These are phyloP conservation scores for Pectinophora gossypiella DNA, from an alignment of 1,140 invertebrate genomes.

Conservation along the genomic window DNA sequence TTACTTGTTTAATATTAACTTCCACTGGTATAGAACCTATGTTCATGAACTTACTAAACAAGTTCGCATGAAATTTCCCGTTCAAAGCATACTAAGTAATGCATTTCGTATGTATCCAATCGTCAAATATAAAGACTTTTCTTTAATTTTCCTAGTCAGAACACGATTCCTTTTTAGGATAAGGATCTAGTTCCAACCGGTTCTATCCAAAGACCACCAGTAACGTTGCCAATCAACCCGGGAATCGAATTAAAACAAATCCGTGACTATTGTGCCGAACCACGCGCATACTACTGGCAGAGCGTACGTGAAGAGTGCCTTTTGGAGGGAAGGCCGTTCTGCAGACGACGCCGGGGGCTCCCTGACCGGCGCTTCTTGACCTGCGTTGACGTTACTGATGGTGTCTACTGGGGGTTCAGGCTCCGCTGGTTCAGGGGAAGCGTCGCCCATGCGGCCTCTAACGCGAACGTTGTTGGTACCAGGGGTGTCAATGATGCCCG, in stretches of 20 bases:
- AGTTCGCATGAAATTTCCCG: too few relatives aligned
- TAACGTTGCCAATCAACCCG: conserved; percentile 2
- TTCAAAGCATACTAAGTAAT: too few relatives aligned
- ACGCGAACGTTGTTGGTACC: conserved; percentile 35
- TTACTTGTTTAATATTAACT: too few relatives aligned
- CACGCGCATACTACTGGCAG: conserved; percentile 88
- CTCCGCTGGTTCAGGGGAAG: neutral
- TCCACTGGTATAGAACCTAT: too few relatives aligned
- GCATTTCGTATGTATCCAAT: too few relatives aligned
- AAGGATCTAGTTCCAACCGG: too few relatives aligned
- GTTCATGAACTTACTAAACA: too few relatives aligned
- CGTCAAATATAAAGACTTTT: too few relatives aligned
- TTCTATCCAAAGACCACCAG: too few relatives aligned
- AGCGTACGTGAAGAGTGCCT: conserved; percentile 83
- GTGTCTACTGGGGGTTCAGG: neutral
- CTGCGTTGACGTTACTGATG: neutral
- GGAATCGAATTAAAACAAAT: conserved; percentile 81
- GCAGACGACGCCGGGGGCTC: conserved; percentile 31
- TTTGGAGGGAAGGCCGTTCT: conserved; percentile 76
- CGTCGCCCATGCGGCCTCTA: conserved; percentile 19
- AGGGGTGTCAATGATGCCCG: conserved; percentile 31
- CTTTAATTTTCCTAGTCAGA: too few relatives aligned
- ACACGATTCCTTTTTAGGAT: too few relatives aligned
- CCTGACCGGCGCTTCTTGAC: neutral
- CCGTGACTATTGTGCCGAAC: conserved; percentile 87